These are phyloP conservation scores for Olivierus martensii DNA, from an alignment of 1,140 invertebrate species.

Conservation along the genomic window DNA sequence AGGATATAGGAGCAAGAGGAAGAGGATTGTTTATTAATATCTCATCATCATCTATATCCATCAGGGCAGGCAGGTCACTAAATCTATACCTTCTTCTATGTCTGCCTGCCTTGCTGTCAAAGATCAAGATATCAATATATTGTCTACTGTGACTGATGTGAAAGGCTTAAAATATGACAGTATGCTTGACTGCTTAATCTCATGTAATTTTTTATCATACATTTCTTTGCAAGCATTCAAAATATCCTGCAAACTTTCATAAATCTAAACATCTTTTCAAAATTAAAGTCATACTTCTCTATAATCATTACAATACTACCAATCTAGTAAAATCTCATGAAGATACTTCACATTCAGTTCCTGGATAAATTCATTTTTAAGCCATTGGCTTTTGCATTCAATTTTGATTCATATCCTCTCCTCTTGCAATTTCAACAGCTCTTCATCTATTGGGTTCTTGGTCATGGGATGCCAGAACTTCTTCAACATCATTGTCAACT, in stretches of 20 bases:
- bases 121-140: too few relatives aligned
- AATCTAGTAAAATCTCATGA: background rate
- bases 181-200: too few relatives aligned
- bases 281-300: background rate
- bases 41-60: too few relatives aligned
- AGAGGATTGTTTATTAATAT: background rate
- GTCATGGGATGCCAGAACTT: background rate
- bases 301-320: background rate
- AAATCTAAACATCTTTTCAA: too few relatives aligned
- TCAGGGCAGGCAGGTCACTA: too few relatives aligned
- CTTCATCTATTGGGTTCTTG: background rate
- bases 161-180: too few relatives aligned
- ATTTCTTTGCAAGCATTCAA: background rate
- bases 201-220: too few relatives aligned
- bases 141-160: slow-evolving; percentile 5
- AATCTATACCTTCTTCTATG: too few relatives aligned
- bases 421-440: background rate
- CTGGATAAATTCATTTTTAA: background rate
- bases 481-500: background rate
- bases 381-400: background rate
- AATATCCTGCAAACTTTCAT: too few relatives aligned
- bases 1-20: background rate
- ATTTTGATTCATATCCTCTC: background rate
- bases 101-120: background rate
- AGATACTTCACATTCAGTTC: background rate